Percentiles rank a stretch among this genome's conserved stretches.
Conservation (phyloP, 2,797 vertebrate genomes). For the Xiphorhynchus erythropygius region DNA sequence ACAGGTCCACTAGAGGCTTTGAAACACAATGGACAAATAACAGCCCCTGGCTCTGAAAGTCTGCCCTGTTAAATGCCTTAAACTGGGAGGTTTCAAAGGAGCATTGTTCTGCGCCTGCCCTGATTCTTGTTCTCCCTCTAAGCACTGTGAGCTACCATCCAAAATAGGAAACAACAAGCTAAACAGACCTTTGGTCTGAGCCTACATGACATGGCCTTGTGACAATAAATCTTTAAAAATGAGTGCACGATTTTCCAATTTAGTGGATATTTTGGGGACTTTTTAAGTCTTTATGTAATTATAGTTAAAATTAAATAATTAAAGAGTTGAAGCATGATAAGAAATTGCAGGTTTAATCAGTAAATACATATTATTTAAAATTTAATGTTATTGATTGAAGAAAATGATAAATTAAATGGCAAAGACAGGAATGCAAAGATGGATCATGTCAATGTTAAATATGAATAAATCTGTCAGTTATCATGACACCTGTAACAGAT, state of each 20-base stretch:
- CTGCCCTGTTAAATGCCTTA: constrained; percentile 16
- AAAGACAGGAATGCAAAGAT: background rate
- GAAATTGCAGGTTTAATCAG: background rate
- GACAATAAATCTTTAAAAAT: background rate
- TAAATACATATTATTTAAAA: background rate
- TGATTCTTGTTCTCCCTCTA: background rate
- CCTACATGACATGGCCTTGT: background rate
- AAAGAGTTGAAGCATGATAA: background rate
- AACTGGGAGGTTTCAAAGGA: background rate
- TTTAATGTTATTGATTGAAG: background rate
- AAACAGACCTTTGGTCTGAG: background rate
- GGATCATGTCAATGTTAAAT: background rate
- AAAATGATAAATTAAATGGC: background rate
- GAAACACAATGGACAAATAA: constrained; percentile 6
- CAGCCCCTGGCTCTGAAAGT: constrained; percentile 1
- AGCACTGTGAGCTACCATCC: background rate
- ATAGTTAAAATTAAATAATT: background rate
- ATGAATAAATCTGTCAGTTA: background rate
- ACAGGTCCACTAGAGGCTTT: background rate
- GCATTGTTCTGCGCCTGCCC: background rate
- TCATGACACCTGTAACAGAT: background rate
- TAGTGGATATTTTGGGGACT: background rate
- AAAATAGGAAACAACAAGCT: background rate
- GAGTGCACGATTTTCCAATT: background rate
- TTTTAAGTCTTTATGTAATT: background rate